Evolutionary conservation across 2,113 vertebrate genomes (phyloP), one percentile per base, ranked within the genome.

Genomic region (Dermatemys mawii): DNA sequence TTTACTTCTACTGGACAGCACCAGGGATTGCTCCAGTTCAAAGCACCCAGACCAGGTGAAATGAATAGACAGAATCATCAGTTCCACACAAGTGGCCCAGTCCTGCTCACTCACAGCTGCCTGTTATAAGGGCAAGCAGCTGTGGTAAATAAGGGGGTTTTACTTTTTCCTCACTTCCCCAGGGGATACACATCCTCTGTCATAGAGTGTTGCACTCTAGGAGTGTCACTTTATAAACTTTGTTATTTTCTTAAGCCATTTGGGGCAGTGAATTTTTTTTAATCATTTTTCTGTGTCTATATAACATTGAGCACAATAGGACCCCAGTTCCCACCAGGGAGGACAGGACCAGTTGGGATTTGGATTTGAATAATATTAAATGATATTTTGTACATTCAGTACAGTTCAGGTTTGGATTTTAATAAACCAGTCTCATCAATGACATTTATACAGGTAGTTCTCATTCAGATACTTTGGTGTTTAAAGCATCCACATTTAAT

Each of bases 281-380:
- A 5, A 24, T 14, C 11, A 7, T 44, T 76, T 46, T 13, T 76
- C 26, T 76, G 6, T 9, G 13, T 14, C 49, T 83, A 11, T 3
- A 2, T 0, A 0, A 21, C 80, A 76, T 44, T 76, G 41, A 76
- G 44, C 41, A 76, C 44, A 51, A 1, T 0, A 5, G 2, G 1
- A 78, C 13, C 57, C 53, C 80, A 90, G 53, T 11, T 10, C 35
- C 29, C 26, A 86, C 44, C 49, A 17, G 13, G 57, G 29, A 63
- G 63, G 35, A 38, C 4, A 8, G 9, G 19, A 38, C 63, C 38
- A 70, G 5, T 22, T 70, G 63, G 17, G 4, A 17, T 38, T 70
- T 38, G n/a, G n/a, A 48, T 35, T 51, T 70, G 19, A 92, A 70
- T n/a, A 63, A 0, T 29, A 22, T 2, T 2, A 51, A 82, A 63